Conservation (phyloP, 2,888 invertebrate genomes). For the Pachliopta kotzebuea region DNA sequence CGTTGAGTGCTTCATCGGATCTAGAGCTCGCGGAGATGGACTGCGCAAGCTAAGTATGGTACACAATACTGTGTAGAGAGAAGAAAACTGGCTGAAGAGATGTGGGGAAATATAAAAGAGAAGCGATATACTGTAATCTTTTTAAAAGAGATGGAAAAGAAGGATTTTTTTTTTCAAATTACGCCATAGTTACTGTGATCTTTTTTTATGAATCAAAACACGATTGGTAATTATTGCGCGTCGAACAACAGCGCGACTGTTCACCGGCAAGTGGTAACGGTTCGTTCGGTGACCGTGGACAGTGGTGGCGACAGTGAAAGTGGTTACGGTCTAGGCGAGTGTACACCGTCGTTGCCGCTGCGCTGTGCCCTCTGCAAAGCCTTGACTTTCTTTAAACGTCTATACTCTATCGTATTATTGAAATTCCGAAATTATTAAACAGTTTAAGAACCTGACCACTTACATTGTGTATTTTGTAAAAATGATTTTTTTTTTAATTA, state of each 20-base stretch:
- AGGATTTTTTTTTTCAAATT: too few relatives aligned
- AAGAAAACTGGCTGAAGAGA: too few relatives aligned
- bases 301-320: constrained; percentile 70
- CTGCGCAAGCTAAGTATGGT: too few relatives aligned
- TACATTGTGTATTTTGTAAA: too few relatives aligned
- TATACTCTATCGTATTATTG: not conserved
- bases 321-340: constrained; percentile 56
- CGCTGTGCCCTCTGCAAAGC: constrained; percentile 19
- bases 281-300: constrained; percentile 37
- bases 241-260: constrained; percentile 20
- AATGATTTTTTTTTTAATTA: too few relatives aligned
- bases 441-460: not conserved
- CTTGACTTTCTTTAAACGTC: constrained; percentile 21
- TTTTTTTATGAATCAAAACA: not conserved
- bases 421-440: not conserved
- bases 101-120: too few relatives aligned
- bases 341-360: constrained; percentile 35
- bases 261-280: constrained; percentile 31
- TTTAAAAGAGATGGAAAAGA: too few relatives aligned
- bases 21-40: too few relatives aligned
- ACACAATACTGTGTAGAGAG: too few relatives aligned
- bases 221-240: constrained; percentile 31
- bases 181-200: too few relatives aligned
- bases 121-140: too few relatives aligned
- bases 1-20: too few relatives aligned